Base-by-base conservation (phyloP, 1,140 invertebrate genomes). In the Nylanderia fulva region DNA sequence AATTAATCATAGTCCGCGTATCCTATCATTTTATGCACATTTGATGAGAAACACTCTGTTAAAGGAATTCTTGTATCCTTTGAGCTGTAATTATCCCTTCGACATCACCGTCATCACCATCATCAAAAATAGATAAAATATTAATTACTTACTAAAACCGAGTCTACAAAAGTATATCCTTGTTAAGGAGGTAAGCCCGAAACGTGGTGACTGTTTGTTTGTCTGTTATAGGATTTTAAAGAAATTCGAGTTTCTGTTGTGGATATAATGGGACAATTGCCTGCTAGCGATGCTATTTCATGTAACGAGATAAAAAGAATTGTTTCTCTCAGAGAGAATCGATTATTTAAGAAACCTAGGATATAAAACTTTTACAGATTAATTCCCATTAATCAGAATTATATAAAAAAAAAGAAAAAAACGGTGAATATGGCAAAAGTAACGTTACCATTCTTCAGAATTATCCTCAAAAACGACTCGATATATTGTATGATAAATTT, bases 281-380 rank as follows among this genome's bases (percentile, higher is more conserved):
- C 91, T 94, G 93, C 92, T 94, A 90, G 90, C 92, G 92, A 94
- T 94, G 89, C 93, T 93, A 93, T 94, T 94, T 94, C 90, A 90
- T 94, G 93, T 92, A 91, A 88, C 71, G n/a, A 90, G 90, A 63
- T 87, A 77, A 87, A 48, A 90, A 88, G 63, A 89, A 88, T 89
- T 91, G 88, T 88, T 89, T 89, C 63, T 85, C 77, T 85, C 77
- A 79, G 42, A 74, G 60, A 87, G 89, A 90, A 54, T 71, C 36
- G 39, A 74, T 84, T 69, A 29, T 87, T 36, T 82, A 82, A 72
- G 48, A 63, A 83, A 56, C 7, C 2, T 87, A 79, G n/a, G 4
- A 63, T 42, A 69, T 29, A 69, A 71, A 54, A 45, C 8, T 60
- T 79, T 48, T 68, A 68, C 42, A 71, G 29, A 86, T 66, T 66